Conservation (phyloP, 2,888 invertebrate species). For the Microchrysa polita region DNA sequence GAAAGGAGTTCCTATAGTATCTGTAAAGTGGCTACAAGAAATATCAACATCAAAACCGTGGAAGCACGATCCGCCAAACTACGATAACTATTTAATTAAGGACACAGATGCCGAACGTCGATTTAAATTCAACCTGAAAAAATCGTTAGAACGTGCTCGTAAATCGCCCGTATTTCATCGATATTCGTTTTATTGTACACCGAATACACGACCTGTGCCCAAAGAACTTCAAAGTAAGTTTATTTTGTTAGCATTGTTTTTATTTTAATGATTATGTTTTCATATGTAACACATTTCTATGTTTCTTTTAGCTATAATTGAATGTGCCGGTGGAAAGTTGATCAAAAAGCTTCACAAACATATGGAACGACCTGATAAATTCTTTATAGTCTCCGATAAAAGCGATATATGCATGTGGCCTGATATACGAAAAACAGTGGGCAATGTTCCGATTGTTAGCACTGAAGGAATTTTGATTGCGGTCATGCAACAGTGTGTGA, state of each 20-base stretch:
- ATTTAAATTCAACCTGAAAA: constrained; percentile 54
- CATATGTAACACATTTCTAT: background rate
- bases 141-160: constrained; percentile 53
- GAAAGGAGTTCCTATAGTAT: constrained; percentile 70
- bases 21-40: constrained; percentile 54
- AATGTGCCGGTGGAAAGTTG: constrained; percentile 54
- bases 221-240: constrained; percentile 54
- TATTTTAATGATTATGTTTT: background rate
- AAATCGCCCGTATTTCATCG: constrained; percentile 52
- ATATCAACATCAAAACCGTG: constrained; percentile 43
- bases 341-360: constrained; percentile 45
- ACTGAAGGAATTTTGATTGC: constrained; percentile 56
- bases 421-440: constrained; percentile 52
- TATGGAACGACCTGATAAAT: constrained; percentile 26
- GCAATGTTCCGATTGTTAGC: constrained; percentile 53
- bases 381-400: constrained; percentile 54
- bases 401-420: constrained; percentile 55
- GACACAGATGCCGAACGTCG: constrained; percentile 53
- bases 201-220: constrained; percentile 53
- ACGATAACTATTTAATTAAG: constrained; percentile 51
- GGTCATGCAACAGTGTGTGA: constrained; percentile 54
- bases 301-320: constrained; percentile 53
- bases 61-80: constrained; percentile 52
- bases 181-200: constrained; percentile 54
- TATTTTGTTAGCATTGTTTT: constrained; percentile 17